A percentile compares a stretch with the other conserved stretches of the same genome.
Evolutionary conservation across 1,140 invertebrate species (phyloP).

Genomic region (Orius insidiosus): DNA sequence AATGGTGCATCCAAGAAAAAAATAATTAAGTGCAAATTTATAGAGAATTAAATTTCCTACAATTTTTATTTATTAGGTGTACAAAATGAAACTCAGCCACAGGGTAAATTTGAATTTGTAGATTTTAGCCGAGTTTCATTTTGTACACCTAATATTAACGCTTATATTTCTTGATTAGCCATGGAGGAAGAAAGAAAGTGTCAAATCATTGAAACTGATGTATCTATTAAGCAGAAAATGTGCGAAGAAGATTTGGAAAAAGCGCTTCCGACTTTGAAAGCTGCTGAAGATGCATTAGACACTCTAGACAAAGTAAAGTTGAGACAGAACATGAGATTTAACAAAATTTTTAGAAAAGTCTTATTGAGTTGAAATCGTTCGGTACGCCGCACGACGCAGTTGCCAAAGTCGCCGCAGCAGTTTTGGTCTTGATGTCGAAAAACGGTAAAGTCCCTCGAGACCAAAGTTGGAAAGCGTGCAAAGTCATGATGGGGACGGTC

Average conservation of each 20-base stretch:
- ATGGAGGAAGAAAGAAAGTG: slow-evolving; percentile 80
- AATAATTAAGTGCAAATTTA: too few species aligned
- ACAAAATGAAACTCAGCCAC: too few species aligned
- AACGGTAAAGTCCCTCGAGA: slow-evolving; percentile 84
- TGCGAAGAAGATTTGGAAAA: slow-evolving; percentile 79
- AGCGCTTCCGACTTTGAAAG: slow-evolving; percentile 75
- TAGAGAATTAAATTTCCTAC: too few species aligned
- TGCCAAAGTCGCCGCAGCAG: slow-evolving; percentile 68
- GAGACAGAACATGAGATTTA: not conserved
- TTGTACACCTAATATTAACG: too few species aligned
- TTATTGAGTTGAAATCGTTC: slow-evolving; percentile 90
- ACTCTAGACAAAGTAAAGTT: slow-evolving; percentile 69
- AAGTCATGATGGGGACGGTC: slow-evolving; percentile 66
- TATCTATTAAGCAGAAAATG: slow-evolving; percentile 63
- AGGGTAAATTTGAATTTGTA: too few species aligned
- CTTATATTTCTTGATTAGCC: slow-evolving; percentile 26
- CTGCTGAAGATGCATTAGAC: slow-evolving; percentile 77
- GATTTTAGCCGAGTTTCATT: too few species aligned
- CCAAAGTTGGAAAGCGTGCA: slow-evolving; percentile 81
- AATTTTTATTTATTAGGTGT: too few species aligned
- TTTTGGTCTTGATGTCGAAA: slow-evolving; percentile 66
- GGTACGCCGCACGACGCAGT: slow-evolving; percentile 66
- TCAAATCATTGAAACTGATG: slow-evolving; percentile 69
- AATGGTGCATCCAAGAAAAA: too few species aligned
- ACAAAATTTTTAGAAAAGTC: slow-evolving; percentile 48